Evolutionary conservation across 2,888 invertebrate genomes (phyloP), one percentile per base, ranked within the genome.

Genomic region (Formica aserva): DNA sequence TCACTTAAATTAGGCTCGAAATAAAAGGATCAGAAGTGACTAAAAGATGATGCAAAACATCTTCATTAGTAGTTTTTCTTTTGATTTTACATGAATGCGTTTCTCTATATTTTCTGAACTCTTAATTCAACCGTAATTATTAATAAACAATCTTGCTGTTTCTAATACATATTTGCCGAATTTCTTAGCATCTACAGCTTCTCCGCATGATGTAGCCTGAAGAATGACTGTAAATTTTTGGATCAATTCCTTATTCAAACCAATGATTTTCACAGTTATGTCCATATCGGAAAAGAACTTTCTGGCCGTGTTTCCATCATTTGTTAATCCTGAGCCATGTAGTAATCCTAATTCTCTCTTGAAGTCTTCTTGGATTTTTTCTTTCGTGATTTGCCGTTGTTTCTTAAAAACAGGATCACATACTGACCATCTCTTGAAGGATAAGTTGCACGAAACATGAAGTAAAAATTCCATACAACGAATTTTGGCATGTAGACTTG

Each of bases 301-400:
- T 35, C 67, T 63, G 4, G 60, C 82, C 15, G 76, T 76, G 18
- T 76, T 82, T 35, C 76, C 76, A 18, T 82, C 82, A 35, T 82
- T 48, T 1, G 74, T 55, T 8, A n/a, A n/a, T 15, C 15, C 26
- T 13, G 57, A 26, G 26, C 57, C 57, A 8, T 57, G 26, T 29
- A 57, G 13, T 29, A 57, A 29, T 57, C 57, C 57, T 26, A 57
- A 57, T 29, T 57, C 26, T 29, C n/a, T 26, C 13, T 57, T 57
- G 3, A 57, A 57, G 5, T 57, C 29, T 29, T 57, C 57, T 26
- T 57, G 57, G 2, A 57, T 57, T 3, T n/a, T 57, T 62, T 62
- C 9, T 13, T 62, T 32, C 8, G 32, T 18, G 13, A 18, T 18
- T 62, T 32, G 0, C 18, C 18, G 15, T 32, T 35, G 18, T 35